A percentile compares a stretch with the other conserved stretches of the same genome.
Conservation (phyloP, 2,797 vertebrate species). For the Darevskia mixta region DNA sequence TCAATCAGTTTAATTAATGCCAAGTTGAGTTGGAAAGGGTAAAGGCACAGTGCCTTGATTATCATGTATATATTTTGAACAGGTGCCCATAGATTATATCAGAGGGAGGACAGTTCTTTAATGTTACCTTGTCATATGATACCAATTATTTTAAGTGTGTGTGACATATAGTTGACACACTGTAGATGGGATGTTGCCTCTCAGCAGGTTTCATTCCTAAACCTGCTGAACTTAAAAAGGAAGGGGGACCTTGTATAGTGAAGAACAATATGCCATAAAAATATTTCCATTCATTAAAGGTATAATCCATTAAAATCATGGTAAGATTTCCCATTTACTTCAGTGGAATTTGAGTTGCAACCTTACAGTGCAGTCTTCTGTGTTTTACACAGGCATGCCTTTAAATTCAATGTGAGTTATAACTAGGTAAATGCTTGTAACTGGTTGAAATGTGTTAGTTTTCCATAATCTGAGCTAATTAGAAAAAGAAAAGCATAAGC, state of each 20-base stretch:
- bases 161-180: slow-evolving; percentile 68
- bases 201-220: slow-evolving; percentile 75
- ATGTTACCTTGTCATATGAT: slow-evolving; percentile 72
- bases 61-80: slow-evolving; percentile 63
- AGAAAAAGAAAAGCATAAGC: slow-evolving; percentile 55
- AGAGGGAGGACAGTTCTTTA: slow-evolving; percentile 71
- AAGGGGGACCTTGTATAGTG: slow-evolving; percentile 26
- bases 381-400: not conserved
- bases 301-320: slow-evolving; percentile 8
- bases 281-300: slow-evolving; percentile 14
- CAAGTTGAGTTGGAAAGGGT: slow-evolving; percentile 47
- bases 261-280: slow-evolving; percentile 42
- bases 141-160: slow-evolving; percentile 74
- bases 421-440: not conserved
- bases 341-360: not conserved
- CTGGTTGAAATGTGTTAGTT: slow-evolving; percentile 25
- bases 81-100: slow-evolving; percentile 72
- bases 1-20: slow-evolving; percentile 39
- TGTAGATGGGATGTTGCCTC: slow-evolving; percentile 71
- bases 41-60: slow-evolving; percentile 59
- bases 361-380: not conserved
- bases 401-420: not conserved
- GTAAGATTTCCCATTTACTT: not conserved
- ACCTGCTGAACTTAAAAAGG: slow-evolving; percentile 64
- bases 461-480: not conserved